Conservation (phyloP, 1,140 invertebrate genomes). For the Lasaia peninsularis region DNA sequence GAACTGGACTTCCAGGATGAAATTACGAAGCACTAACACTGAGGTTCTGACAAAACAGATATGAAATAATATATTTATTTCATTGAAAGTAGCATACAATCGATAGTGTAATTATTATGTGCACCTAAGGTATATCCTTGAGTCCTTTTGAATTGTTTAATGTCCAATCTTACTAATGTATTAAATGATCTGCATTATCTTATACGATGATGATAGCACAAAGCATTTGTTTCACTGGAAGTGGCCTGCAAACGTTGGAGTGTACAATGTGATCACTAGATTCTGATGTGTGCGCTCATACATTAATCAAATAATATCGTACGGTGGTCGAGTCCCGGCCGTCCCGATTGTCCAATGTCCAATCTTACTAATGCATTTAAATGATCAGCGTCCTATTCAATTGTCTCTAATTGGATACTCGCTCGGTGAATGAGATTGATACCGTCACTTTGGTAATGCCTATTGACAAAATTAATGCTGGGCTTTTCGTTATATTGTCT, state of each 20-base stretch:
- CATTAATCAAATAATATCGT: background rate
- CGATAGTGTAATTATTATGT: no score
- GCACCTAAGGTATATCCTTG: no score
- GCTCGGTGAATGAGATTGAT: background rate
- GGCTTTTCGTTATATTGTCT: no score
- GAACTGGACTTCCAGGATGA: no score
- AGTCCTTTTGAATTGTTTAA: background rate
- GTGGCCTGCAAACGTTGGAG: background rate
- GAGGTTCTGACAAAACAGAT: no score
- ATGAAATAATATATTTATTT: no score
- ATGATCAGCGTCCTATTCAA: background rate
- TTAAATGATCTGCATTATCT: slow-evolving; percentile 4
- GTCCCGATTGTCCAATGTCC: background rate
- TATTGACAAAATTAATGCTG: background rate
- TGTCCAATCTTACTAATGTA: slow-evolving; percentile 5
- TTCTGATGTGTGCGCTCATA: background rate
- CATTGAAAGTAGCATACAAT: background rate
- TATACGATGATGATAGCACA: background rate
- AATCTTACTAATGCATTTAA: slow-evolving; percentile 6
- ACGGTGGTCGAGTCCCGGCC: background rate
- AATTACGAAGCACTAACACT: no score
- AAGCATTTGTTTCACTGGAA: background rate
- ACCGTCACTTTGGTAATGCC: background rate
- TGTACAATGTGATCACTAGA: background rate
- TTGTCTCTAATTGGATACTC: slow-evolving; percentile 1